Percentiles rank a stretch among this genome's conserved stretches.
Evolutionary conservation across 2,797 vertebrate species (phyloP).

Genomic region (Mormyrus hasselquistii): DNA sequence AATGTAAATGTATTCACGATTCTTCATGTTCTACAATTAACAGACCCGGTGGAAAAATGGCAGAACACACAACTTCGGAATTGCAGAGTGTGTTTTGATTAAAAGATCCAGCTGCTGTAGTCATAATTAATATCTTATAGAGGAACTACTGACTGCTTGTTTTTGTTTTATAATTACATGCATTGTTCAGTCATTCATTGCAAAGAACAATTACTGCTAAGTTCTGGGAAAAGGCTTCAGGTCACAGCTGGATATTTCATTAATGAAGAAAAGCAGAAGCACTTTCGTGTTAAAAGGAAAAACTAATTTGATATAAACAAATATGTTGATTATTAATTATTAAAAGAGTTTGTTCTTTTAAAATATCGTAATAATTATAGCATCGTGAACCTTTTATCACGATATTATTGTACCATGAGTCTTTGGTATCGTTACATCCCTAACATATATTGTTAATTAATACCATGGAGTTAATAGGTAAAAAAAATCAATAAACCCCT

Average conservation of each 20-base stretch:
- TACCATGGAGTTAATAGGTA: not conserved
- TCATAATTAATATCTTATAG: not conserved
- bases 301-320: not conserved
- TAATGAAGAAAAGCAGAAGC: not conserved
- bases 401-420: not conserved
- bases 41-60: too few species aligned
- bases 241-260: not conserved
- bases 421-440: not conserved
- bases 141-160: not conserved
- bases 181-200: not conserved
- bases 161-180: not conserved
- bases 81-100: not conserved
- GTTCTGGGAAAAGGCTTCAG: not conserved
- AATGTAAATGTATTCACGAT: too few species aligned
- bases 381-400: not conserved
- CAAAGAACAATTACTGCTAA: not conserved
- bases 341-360: too few species aligned
- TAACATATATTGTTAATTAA: not conserved
- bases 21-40: too few species aligned
- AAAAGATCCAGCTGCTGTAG: not conserved
- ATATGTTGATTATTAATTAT: not conserved
- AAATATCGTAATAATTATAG: not conserved
- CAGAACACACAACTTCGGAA: too few species aligned
- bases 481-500: not conserved
- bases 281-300: too few species aligned